Evolutionary conservation across 2,888 invertebrate genomes (phyloP).

Genomic region (Mesodorylaimus sp.): DNA sequence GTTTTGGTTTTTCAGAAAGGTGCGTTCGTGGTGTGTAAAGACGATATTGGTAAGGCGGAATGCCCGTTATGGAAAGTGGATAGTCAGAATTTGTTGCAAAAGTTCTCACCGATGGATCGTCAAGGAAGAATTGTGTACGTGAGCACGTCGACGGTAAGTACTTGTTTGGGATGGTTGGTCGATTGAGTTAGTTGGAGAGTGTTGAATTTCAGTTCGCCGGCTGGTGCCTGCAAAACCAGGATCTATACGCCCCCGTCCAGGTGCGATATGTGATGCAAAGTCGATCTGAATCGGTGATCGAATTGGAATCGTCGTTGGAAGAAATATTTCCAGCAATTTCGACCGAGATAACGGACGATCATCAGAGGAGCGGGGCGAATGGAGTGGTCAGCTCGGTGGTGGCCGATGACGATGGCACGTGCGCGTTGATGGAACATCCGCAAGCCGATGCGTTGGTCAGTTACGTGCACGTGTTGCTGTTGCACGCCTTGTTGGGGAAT

Average conservation of each 20-base stretch:
- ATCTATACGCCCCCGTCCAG: slow-evolving; percentile 18
- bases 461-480: slow-evolving; percentile 9
- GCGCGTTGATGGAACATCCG: slow-evolving; percentile 7
- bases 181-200: too few species aligned
- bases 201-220: slow-evolving; percentile 23
- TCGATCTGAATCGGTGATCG: neutral
- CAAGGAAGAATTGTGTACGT: slow-evolving; percentile 1
- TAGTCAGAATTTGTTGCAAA: slow-evolving; percentile 27
- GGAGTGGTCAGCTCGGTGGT: neutral
- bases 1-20: slow-evolving; percentile 23
- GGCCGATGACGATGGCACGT: slow-evolving; percentile 1
- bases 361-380: neutral
- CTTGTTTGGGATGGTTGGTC: neutral
- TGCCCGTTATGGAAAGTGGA: slow-evolving; percentile 27
- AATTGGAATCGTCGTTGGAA: slow-evolving; percentile 1
- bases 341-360: slow-evolving; percentile 1
- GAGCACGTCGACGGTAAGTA: neutral
- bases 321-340: slow-evolving; percentile 5
- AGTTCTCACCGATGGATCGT: slow-evolving; percentile 14
- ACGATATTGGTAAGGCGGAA: slow-evolving; percentile 19
- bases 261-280: slow-evolving; percentile 15
- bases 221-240: slow-evolving; percentile 25
- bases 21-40: slow-evolving; percentile 24
- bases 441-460: slow-evolving; percentile 5
- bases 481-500: slow-evolving; percentile 8